A percentile compares a stretch with the other conserved stretches of the same genome.
These are phyloP conservation scores for Pangasianodon gigas DNA, from an alignment of 2,113 vertebrate genomes.

Conservation along the genomic window DNA sequence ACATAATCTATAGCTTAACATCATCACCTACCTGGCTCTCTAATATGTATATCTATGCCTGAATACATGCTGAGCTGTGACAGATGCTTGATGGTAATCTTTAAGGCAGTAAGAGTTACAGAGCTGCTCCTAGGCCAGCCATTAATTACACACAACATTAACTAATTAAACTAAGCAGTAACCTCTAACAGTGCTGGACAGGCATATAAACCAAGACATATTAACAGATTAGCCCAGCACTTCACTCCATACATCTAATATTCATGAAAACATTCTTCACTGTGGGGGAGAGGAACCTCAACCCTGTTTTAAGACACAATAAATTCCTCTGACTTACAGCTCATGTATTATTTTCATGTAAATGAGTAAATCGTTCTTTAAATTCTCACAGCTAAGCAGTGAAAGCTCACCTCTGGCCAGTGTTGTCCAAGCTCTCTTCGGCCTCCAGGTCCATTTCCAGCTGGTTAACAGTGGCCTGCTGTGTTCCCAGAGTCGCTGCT, in stretches of 20 bases:
- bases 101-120: conserved; percentile 43
- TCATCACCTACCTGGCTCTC: neutral
- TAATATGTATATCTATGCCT: neutral
- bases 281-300: neutral
- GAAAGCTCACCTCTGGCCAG: conserved; percentile 71
- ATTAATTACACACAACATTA: conserved; percentile 54
- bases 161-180: conserved; percentile 46
- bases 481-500: conserved; percentile 62
- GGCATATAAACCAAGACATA: conserved; percentile 63
- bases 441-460: conserved; percentile 78
- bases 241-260: conserved; percentile 53
- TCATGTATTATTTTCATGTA: neutral
- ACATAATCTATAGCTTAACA: neutral
- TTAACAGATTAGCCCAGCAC: conserved; percentile 39
- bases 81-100: conserved; percentile 5
- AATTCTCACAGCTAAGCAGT: neutral
- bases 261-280: conserved; percentile 46
- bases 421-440: conserved; percentile 63
- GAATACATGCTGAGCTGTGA: neutral
- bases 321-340: neutral
- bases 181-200: conserved; percentile 56
- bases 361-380: neutral
- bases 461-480: conserved; percentile 74
- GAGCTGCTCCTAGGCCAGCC: conserved; percentile 42
- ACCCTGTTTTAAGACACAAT: neutral